Percentiles rank a stretch among this genome's conserved stretches.
phyloP scores from a whole-genome alignment of 1,140 invertebrate species.

The Ceratina calcarata region DNA sequence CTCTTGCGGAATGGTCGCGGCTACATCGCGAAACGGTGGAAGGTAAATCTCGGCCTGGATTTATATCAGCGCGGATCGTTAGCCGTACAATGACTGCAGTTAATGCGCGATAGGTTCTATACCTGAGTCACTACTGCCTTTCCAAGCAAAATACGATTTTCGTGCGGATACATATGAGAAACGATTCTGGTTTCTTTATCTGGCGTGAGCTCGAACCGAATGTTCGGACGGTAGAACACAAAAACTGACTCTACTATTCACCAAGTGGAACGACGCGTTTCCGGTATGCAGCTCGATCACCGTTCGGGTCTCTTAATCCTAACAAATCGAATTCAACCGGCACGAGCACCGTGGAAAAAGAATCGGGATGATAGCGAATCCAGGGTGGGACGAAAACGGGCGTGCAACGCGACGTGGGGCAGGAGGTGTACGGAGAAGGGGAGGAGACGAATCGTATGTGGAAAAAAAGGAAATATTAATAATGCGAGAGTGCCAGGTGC shows the following conservation, averaged over 20 bases:
- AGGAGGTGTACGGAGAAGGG: constrained; percentile 44
- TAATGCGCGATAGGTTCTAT: constrained; percentile 16
- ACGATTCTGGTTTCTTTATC: neutral
- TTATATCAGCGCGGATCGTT: constrained; percentile 41
- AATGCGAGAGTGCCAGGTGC: constrained; percentile 71
- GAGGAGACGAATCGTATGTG: constrained; percentile 19
- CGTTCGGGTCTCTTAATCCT: constrained; percentile 71
- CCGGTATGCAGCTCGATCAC: neutral
- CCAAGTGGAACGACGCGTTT: neutral
- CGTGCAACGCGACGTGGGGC: constrained; percentile 41
- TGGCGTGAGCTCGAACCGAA: too few species aligned
- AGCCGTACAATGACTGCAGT: constrained; percentile 29
- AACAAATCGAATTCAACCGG: constrained; percentile 79
- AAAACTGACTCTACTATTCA: neutral
- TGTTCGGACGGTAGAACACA: neutral
- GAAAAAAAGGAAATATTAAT: constrained; percentile 68
- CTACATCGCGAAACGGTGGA: neutral
- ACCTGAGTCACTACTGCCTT: too few species aligned
- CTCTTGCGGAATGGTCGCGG: constrained; percentile 2
- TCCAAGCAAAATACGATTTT: neutral
- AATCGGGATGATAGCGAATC: constrained; percentile 48
- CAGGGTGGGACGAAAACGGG: constrained; percentile 48
- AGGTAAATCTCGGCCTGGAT: constrained; percentile 35
- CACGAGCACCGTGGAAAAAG: constrained; percentile 27
- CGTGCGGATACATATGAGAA: neutral